phyloP scores from a whole-genome alignment of 1,140 invertebrate genomes.

The Cryptotermes secundus region DNA sequence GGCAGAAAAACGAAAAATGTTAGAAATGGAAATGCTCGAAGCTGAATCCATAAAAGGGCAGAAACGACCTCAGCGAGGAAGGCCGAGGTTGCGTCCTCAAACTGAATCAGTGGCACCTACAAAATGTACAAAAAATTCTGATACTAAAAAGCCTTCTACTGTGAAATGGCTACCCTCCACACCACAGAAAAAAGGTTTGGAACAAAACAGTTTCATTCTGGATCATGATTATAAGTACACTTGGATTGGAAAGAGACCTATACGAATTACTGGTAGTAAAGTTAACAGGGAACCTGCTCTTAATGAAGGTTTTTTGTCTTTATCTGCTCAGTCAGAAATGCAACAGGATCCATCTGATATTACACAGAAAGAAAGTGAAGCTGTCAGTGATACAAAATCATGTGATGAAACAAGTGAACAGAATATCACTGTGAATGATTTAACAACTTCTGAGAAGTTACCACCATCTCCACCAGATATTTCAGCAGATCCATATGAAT shows the following conservation, averaged over 20 bases:
- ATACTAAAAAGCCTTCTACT: not conserved
- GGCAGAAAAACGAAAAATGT: slow-evolving; percentile 44
- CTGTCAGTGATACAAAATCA: too few relatives aligned
- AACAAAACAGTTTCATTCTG: slow-evolving; percentile 25
- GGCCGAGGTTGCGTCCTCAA: not conserved
- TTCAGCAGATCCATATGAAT: not conserved
- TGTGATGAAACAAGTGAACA: not conserved
- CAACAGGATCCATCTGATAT: not conserved
- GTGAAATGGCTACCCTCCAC: not conserved
- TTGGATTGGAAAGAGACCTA: slow-evolving; percentile 4
- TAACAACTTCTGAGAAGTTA: not conserved
- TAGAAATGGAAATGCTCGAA: slow-evolving; percentile 38
- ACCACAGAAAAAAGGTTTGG: slow-evolving; percentile 7
- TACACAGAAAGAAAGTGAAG: not conserved
- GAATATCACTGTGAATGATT: not conserved
- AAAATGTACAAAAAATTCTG: not conserved
- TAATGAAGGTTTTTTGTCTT: not conserved
- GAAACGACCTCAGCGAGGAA: not conserved
- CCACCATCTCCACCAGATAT: not conserved
- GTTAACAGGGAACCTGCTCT: not conserved
- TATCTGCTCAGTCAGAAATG: not conserved
- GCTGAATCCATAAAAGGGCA: not conserved
- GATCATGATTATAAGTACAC: slow-evolving; percentile 2
- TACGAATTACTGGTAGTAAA: slow-evolving; percentile 3
- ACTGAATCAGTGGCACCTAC: not conserved